These are phyloP conservation scores for Ormia ochracea DNA, from an alignment of 2,888 invertebrate species.

Conservation along the genomic window DNA sequence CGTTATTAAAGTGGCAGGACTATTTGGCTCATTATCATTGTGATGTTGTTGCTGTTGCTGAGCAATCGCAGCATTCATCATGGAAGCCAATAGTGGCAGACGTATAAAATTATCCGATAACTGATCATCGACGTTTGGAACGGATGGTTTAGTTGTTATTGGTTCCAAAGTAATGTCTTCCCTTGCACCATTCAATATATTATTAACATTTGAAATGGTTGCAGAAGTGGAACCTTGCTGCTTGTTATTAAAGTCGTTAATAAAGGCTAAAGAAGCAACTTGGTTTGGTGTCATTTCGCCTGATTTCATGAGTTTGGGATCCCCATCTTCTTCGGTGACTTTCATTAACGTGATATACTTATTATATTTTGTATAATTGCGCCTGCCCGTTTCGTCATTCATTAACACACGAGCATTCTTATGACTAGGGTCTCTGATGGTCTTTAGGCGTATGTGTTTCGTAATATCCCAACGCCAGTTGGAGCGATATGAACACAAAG, in stretches of 20 bases:
- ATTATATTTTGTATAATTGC: slow-evolving; percentile 95
- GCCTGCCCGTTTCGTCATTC: slow-evolving; percentile 93
- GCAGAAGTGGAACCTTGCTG: slow-evolving; percentile 64
- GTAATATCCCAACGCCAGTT: slow-evolving; percentile 99
- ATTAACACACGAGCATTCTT: slow-evolving; percentile 88
- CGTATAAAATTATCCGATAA: slow-evolving; percentile 70
- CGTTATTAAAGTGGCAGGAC: slow-evolving; percentile 69
- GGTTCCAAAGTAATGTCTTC: slow-evolving; percentile 73
- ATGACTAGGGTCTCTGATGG: slow-evolving; percentile 89
- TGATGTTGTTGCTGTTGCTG: slow-evolving; percentile 71
- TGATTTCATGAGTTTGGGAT: slow-evolving; percentile 77
- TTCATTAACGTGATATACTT: slow-evolving; percentile 88
- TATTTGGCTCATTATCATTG: slow-evolving; percentile 67
- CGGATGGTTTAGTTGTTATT: slow-evolving; percentile 58
- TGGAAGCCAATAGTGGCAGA: slow-evolving; percentile 71
- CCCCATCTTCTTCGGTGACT: slow-evolving; percentile 78
- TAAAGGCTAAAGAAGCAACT: slow-evolving; percentile 78
- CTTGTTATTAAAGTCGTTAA: slow-evolving; percentile 78
- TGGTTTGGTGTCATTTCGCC: slow-evolving; percentile 77
- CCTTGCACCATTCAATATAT: slow-evolving; percentile 66
- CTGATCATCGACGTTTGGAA: slow-evolving; percentile 57
- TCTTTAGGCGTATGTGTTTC: slow-evolving; percentile 94
- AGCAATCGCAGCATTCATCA: slow-evolving; percentile 73
- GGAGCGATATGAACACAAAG: slow-evolving; percentile 93
- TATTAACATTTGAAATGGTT: slow-evolving; percentile 50